phyloP scores from a whole-genome alignment of 2,888 invertebrate species.

The Automeris io region DNA sequence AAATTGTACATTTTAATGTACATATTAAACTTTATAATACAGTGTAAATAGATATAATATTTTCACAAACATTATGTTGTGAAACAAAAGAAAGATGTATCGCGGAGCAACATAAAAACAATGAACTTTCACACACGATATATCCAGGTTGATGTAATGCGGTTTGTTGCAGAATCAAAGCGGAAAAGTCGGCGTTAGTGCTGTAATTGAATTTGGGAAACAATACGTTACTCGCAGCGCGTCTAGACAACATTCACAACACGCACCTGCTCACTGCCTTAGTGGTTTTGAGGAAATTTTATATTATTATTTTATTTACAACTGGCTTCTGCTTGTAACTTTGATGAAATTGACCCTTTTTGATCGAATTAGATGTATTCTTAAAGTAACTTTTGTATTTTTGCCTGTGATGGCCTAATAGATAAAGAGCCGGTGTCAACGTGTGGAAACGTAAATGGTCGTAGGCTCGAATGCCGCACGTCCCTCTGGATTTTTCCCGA shows the following conservation, averaged over 20 bases:
- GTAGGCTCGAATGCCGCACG: no score
- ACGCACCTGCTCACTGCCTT: constrained; percentile 53
- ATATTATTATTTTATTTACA: background rate
- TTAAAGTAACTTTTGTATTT: no score
- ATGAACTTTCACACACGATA: constrained; percentile 66
- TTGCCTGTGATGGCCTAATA: no score
- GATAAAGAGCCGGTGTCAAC: no score
- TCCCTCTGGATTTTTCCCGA: no score
- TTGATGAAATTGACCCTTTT: no score
- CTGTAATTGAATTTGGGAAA: constrained; percentile 68
- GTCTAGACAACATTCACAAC: constrained; percentile 40
- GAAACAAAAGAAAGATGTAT: constrained; percentile 2
- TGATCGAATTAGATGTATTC: no score
- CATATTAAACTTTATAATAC: no score
- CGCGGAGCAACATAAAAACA: constrained; percentile 45
- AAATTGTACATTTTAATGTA: no score
- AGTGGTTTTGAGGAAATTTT: constrained; percentile 25
- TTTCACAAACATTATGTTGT: background rate
- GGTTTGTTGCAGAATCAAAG: constrained; percentile 62
- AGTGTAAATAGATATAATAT: background rate
- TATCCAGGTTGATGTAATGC: constrained; percentile 57
- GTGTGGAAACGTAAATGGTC: no score
- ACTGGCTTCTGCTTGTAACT: no score
- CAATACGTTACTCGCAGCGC: constrained; percentile 59
- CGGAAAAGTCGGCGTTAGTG: constrained; percentile 49